Conservation (phyloP, 2,113 vertebrate genomes). For the Syngnathus scovelli region DNA sequence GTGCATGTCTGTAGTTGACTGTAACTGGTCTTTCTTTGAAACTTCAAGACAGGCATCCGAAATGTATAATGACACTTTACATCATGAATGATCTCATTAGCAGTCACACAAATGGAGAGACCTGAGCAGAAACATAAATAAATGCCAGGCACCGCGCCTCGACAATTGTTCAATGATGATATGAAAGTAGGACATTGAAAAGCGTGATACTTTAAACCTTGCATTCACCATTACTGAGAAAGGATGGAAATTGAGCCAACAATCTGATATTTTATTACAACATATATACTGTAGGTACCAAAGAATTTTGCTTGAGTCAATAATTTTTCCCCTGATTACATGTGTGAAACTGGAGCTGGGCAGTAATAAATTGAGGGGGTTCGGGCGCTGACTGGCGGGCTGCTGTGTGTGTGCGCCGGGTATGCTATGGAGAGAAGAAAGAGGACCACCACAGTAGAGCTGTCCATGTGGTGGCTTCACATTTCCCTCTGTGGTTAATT, state of each 20-base stretch:
- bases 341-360: constrained; percentile 37
- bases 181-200: constrained; percentile 40
- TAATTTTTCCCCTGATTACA: constrained; percentile 38
- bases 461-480: constrained; percentile 56
- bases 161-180: constrained; percentile 29
- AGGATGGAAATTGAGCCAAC: constrained; percentile 33
- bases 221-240: constrained; percentile 42
- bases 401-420: constrained; percentile 32
- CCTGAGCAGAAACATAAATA: constrained; percentile 4
- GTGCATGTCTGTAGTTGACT: constrained; percentile 9
- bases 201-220: constrained; percentile 37
- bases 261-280: constrained; percentile 39
- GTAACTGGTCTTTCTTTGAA: neutral
- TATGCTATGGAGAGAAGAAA: constrained; percentile 48
- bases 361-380: constrained; percentile 44
- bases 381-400: constrained; percentile 33
- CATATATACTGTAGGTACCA: constrained; percentile 27
- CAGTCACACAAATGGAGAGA: constrained; percentile 27
- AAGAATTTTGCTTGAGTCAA: constrained; percentile 43
- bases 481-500: constrained; percentile 48
- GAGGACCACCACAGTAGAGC: constrained; percentile 58
- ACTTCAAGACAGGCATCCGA: constrained; percentile 10
- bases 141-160: constrained; percentile 11
- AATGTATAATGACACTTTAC: constrained; percentile 35
- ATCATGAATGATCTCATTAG: constrained; percentile 49